Conservation (phyloP, 2,888 invertebrate species). For the Drepana falcataria region DNA sequence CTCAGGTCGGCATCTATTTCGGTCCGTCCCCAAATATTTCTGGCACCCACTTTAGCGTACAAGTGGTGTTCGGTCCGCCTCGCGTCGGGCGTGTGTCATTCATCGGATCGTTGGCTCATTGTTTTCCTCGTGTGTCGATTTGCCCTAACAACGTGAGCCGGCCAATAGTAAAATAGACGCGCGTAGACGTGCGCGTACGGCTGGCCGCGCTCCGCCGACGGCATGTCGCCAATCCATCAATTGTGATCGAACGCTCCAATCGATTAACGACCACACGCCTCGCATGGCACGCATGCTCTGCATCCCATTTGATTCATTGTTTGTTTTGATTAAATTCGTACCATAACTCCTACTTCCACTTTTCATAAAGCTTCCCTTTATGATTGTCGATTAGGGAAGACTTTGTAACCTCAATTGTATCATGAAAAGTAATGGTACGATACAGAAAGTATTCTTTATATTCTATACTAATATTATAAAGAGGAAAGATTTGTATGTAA, state of each 20-base stretch:
- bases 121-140: conserved; percentile 69
- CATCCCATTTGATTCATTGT: conserved; percentile 38
- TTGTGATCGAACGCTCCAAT: conserved; percentile 65
- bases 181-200: conserved; percentile 50
- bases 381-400: no score
- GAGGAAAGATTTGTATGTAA: no score
- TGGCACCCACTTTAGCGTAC: conserved; percentile 67
- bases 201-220: conserved; percentile 43
- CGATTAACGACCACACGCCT: conserved; percentile 56
- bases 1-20: conserved; percentile 64
- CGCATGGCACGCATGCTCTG: conserved; percentile 45
- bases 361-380: no score
- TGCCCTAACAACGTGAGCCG: conserved; percentile 45
- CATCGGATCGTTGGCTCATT: conserved; percentile 73
- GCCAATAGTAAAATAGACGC: conserved; percentile 62
- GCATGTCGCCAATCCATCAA: conserved; percentile 68
- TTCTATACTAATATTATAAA: no score
- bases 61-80: conserved; percentile 53
- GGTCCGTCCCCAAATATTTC: conserved; percentile 71
- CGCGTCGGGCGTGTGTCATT: conserved; percentile 66
- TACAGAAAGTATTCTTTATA: no score
- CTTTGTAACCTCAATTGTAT: no score
- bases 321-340: conserved; percentile 22
- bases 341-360: no score
- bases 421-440: no score